Evolutionary conservation across 2,797 vertebrate species (phyloP).

Genomic region (Gallinago nigripennis): DNA sequence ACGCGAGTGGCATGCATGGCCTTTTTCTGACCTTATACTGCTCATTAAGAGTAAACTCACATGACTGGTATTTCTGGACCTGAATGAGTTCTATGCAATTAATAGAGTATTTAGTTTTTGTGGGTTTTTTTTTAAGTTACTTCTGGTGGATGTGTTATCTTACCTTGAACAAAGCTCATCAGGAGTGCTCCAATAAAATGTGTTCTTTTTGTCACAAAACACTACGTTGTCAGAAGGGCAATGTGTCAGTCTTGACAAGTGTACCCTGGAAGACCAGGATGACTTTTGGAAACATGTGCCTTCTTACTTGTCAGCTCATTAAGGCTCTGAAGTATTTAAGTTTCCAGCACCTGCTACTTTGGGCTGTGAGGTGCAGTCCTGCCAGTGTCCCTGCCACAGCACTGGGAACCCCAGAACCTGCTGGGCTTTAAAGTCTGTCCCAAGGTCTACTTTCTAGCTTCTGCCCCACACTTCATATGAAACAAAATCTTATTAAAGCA

Average conservation of each 20-base stretch:
- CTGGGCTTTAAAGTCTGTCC: not conserved
- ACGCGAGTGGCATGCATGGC: accelerated
- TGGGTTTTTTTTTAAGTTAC: not conserved
- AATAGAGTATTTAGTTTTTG: too few relatives aligned
- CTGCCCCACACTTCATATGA: not conserved
- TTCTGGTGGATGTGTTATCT: not conserved
- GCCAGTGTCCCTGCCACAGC: accelerated
- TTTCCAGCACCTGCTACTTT: not conserved
- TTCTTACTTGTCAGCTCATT: not conserved
- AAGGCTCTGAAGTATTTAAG: not conserved
- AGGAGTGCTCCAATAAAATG: not conserved
- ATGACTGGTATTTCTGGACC: not conserved
- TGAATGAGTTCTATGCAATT: not conserved
- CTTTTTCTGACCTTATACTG: not conserved
- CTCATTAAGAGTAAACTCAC: too few relatives aligned
- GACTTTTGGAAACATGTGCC: not conserved
- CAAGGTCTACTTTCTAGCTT: not conserved
- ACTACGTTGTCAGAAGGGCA: not conserved
- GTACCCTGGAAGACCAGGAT: accelerated
- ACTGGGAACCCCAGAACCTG: not conserved
- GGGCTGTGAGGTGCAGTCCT: not conserved
- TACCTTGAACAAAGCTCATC: not conserved
- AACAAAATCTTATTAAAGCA: not conserved
- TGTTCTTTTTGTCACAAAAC: not conserved
- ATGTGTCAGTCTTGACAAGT: not conserved